These are phyloP conservation scores for Octopus bimaculoides DNA, from an alignment of 1,140 invertebrate genomes.

Conservation along the genomic window DNA sequence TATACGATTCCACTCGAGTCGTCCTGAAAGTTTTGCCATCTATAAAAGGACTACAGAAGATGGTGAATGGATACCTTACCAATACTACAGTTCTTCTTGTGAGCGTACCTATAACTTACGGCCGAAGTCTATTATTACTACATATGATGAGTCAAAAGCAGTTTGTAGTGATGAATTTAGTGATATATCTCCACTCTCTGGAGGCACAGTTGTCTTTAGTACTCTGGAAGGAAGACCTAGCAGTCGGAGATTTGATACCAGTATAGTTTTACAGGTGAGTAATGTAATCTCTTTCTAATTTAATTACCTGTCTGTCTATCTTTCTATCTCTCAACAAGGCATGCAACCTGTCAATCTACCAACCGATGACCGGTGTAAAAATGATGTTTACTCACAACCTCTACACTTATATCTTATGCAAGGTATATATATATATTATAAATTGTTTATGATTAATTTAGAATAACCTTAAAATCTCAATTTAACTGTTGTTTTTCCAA, in stretches of 20 bases:
- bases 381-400: too few species aligned
- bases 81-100: constrained; percentile 93
- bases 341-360: too few species aligned
- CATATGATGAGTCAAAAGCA: constrained; percentile 75
- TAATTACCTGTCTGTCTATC: too few species aligned
- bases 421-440: too few species aligned
- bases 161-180: constrained; percentile 95
- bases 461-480: too few species aligned
- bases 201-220: constrained; percentile 94
- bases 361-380: too few species aligned
- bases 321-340: too few species aligned
- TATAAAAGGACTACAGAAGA: constrained; percentile 80
- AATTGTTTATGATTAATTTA: too few species aligned
- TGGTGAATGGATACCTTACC: constrained; percentile 88
- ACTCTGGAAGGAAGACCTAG: constrained; percentile 93
- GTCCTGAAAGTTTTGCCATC: constrained; percentile 96
- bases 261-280: constrained; percentile 78
- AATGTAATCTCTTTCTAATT: not conserved
- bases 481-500: too few species aligned
- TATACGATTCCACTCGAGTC: constrained; percentile 87
- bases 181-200: constrained; percentile 92
- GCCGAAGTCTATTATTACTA: constrained; percentile 60
- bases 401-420: too few species aligned
- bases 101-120: constrained; percentile 83
- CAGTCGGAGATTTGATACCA: constrained; percentile 86